Percentiles rank a stretch among this genome's conserved stretches.
Evolutionary conservation across 2,113 vertebrate genomes (phyloP).

Genomic region (Pseudorhombus dupliciocellatus): DNA sequence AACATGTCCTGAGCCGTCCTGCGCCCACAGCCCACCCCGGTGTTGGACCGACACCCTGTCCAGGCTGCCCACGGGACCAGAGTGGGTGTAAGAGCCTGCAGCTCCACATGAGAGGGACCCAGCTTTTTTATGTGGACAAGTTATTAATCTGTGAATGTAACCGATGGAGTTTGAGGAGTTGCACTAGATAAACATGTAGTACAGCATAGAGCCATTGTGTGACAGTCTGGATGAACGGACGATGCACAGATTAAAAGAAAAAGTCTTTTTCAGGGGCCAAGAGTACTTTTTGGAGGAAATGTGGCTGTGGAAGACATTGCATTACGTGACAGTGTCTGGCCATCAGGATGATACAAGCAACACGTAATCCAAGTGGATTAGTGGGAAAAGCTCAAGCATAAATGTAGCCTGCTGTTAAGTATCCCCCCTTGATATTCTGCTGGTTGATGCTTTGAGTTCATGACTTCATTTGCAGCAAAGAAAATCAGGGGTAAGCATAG

Average conservation of each 20-base stretch:
- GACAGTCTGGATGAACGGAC: neutral
- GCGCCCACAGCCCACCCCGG: constrained; percentile 9
- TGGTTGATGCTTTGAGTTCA: constrained; percentile 53
- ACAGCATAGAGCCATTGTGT: constrained; percentile 15
- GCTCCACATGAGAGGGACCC: constrained; percentile 15
- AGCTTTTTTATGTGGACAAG: neutral
- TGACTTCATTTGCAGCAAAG: constrained; percentile 26
- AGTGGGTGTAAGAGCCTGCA: constrained; percentile 20
- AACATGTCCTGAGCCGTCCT: constrained; percentile 84
- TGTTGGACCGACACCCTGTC: constrained; percentile 17
- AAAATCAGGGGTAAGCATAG: neutral
- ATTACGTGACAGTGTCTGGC: constrained; percentile 68
- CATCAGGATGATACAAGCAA: constrained; percentile 64
- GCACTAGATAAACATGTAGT: constrained; percentile 59
- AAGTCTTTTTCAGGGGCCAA: constrained; percentile 12
- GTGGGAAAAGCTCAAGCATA: constrained; percentile 61
- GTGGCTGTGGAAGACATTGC: constrained; percentile 29
- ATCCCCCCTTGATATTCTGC: constrained; percentile 36
- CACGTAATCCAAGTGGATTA: constrained; percentile 78
- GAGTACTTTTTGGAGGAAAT: no score
- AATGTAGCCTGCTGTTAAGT: constrained; percentile 65
- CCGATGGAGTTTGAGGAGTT: constrained; percentile 37
- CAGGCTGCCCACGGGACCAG: neutral
- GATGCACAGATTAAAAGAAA: neutral
- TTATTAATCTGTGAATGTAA: constrained; percentile 50